phyloP scores from a whole-genome alignment of 2,888 invertebrate genomes.

The Leptinotarsa haldemani region DNA sequence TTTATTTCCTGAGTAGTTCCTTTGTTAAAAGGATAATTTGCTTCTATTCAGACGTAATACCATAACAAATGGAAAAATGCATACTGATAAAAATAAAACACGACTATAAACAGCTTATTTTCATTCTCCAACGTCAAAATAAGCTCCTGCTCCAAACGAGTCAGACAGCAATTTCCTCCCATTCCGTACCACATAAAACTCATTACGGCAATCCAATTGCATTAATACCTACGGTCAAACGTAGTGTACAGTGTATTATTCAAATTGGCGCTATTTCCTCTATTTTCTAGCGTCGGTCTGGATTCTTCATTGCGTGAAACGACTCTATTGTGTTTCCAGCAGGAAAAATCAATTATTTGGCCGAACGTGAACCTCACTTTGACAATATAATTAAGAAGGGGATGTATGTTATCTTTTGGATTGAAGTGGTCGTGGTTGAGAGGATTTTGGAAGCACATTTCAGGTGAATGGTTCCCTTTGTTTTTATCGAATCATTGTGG shows the following conservation, averaged over 20 bases:
- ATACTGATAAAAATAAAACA: too few relatives aligned
- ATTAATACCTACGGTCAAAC: constrained; percentile 16
- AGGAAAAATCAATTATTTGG: constrained; percentile 47
- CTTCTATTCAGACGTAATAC: too few relatives aligned
- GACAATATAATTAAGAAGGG: constrained; percentile 45
- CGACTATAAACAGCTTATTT: neutral
- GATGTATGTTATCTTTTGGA: constrained; percentile 36
- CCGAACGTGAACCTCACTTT: constrained; percentile 38
- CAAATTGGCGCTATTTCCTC: constrained; percentile 31
- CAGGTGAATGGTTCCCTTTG: constrained; percentile 1
- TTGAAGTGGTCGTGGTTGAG: constrained; percentile 24
- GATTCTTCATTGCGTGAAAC: constrained; percentile 38
- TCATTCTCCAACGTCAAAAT: neutral
- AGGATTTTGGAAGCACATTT: neutral
- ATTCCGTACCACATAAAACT: constrained; percentile 11
- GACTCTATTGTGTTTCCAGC: constrained; percentile 40
- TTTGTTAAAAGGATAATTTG: too few relatives aligned
- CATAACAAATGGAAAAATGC: too few relatives aligned
- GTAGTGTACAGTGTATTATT: constrained; percentile 27
- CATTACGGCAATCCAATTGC: constrained; percentile 12
- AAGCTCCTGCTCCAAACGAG: neutral
- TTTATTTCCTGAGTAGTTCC: too few relatives aligned
- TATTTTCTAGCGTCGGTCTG: constrained; percentile 23
- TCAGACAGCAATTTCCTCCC: constrained; percentile 12
- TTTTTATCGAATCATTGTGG: constrained; percentile 3